Evolutionary conservation across 2,888 invertebrate species (phyloP), one percentile per base, ranked within the genome.

Genomic region (Cremastinae sp.): DNA sequence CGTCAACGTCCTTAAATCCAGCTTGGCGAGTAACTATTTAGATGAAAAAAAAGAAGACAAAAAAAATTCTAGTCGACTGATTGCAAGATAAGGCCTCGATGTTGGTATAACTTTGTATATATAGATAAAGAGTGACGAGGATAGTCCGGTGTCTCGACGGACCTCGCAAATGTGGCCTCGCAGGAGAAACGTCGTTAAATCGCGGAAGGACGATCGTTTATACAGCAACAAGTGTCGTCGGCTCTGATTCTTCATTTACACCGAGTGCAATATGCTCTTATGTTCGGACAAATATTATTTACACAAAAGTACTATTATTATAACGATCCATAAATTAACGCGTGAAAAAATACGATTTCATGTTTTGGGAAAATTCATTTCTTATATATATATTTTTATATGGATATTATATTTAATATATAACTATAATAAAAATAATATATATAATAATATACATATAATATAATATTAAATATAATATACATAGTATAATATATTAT

Each of bases 161-260:
- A 65, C 59, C 59, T 14, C 41, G 55, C n/a, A 22, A 9, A 28
- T 22, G 22, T 51, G 61, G 47, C 43, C 47, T 51, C 51, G 65
- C 64, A 51, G 45, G 12, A 16, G 64, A 56, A 14, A 20, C 69
- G 73, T 74, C 76, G 74, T 77, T 74, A 61, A 77, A 43, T 70
- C 65, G 69, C 73, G 65, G 68, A 74, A 74, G 74, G 77, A 77
- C 70, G 74, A 74, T 59, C 59, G 69, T 79, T 78, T 81, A n/a
- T n/a, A n/a, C n/a, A 78, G 80, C 81, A 82, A 82, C 82, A 82
- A 83, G 82, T 80, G 82, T 79, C 79, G 78, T 49, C 64, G 49
- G 28, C 61, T 61, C 55, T 58, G 10, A 45, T 45, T 64, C 74
- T 62, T 61, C 41, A 14, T 56, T 64, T 62, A 41, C 58, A 43